Evolutionary conservation across 2,113 vertebrate species (phyloP).

Genomic region (Silurus meridionalis): DNA sequence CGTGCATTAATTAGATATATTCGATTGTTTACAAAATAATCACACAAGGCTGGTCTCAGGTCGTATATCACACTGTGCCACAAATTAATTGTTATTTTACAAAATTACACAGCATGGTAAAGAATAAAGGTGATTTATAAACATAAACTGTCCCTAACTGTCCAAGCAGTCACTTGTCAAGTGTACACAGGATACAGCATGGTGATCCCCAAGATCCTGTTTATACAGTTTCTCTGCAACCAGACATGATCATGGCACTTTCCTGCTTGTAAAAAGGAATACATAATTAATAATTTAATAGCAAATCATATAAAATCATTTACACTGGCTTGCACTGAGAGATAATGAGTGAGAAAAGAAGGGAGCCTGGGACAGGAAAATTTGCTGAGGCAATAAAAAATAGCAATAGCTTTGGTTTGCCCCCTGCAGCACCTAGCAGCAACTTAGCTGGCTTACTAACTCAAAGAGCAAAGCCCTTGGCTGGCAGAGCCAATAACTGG

Average conservation of each 20-base stretch:
- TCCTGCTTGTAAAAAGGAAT: slow-evolving; percentile 33
- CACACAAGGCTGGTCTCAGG: not conserved
- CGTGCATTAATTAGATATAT: not conserved
- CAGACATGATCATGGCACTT: slow-evolving; percentile 12
- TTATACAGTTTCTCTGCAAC: slow-evolving; percentile 1
- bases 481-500: not conserved
- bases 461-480: not conserved
- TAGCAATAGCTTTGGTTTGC: slow-evolving; percentile 26
- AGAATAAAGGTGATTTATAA: not conserved
- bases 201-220: not conserved
- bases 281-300: slow-evolving; percentile 33
- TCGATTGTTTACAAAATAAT: not conserved
- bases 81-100: not conserved
- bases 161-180: not conserved
- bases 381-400: slow-evolving; percentile 48
- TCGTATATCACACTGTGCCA: not conserved
- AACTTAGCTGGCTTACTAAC: slow-evolving; percentile 9
- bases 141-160: not conserved
- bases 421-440: slow-evolving; percentile 1
- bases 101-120: not conserved
- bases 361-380: slow-evolving; percentile 19
- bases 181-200: not conserved
- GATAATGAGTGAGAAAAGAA: slow-evolving; percentile 18
- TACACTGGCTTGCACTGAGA: slow-evolving; percentile 22
- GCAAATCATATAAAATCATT: slow-evolving; percentile 40